Evolutionary conservation across 2,113 vertebrate genomes (phyloP).

Genomic region (Pedetes capensis): DNA sequence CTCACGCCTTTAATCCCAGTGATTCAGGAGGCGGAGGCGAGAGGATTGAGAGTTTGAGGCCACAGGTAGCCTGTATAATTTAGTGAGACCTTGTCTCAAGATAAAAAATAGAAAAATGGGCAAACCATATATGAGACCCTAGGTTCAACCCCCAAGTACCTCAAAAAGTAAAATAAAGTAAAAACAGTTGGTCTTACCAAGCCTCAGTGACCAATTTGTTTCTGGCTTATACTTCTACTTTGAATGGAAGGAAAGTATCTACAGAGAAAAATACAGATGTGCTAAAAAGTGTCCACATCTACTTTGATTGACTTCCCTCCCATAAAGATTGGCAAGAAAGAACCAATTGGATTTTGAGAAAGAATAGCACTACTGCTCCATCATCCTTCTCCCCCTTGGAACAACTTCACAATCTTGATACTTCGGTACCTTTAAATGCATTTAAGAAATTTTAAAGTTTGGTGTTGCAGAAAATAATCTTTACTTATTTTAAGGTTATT

Average conservation of each 20-base stretch:
- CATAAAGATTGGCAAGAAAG: not conserved
- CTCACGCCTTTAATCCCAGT: too few species aligned
- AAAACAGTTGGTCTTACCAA: not conserved
- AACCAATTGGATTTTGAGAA: not conserved
- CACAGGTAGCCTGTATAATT: too few species aligned
- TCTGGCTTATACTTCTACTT: not conserved
- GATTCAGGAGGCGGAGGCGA: too few species aligned
- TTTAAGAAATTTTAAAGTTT: not conserved
- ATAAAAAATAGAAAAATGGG: too few species aligned
- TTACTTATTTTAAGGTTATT: not conserved
- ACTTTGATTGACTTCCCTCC: not conserved
- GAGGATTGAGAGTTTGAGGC: too few species aligned
- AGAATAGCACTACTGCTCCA: accelerated
- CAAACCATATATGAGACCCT: too few species aligned
- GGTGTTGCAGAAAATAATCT: not conserved
- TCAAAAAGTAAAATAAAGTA: too few species aligned
- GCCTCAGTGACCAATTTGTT: not conserved
- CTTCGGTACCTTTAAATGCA: not conserved
- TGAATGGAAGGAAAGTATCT: not conserved
- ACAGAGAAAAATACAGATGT: not conserved
- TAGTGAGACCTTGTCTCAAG: too few species aligned
- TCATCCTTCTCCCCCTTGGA: not conserved
- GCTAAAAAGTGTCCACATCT: not conserved
- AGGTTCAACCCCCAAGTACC: too few species aligned
- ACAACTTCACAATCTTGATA: not conserved